Percentiles rank a stretch among this genome's conserved stretches.
Evolutionary conservation across 2,113 vertebrate species (phyloP).

Genomic region (Athene noctua): DNA sequence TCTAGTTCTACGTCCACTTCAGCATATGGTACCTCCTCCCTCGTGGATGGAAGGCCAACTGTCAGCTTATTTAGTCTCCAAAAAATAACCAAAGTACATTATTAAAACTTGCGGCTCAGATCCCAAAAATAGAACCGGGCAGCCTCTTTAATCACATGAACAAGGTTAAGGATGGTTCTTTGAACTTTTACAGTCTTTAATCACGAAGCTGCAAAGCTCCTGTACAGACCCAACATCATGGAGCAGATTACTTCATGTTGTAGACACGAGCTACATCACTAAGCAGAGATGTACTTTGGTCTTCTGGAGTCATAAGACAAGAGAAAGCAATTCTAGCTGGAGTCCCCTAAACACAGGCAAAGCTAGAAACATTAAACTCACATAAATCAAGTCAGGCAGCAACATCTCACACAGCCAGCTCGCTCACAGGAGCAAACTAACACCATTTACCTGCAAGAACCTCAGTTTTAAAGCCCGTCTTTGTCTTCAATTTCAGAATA

Average conservation of each 20-base stretch:
- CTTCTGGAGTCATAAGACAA: neutral
- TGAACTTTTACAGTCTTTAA: conserved; percentile 32
- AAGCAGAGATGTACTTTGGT: neutral
- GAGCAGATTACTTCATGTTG: neutral
- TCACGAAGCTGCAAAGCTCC: conserved; percentile 15
- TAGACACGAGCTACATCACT: neutral
- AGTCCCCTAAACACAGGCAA: neutral
- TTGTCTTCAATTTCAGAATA: neutral
- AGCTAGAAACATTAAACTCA: neutral
- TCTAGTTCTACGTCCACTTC: neutral
- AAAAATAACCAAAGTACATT: neutral
- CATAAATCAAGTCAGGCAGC: neutral
- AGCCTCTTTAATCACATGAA: neutral
- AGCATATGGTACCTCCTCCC: neutral
- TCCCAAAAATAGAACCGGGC: neutral
- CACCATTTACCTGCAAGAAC: neutral
- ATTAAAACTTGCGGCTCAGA: conserved; percentile 3
- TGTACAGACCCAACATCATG: fast-evolving
- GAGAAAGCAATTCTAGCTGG: neutral
- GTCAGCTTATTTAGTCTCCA: neutral
- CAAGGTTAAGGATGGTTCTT: neutral
- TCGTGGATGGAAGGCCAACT: neutral
- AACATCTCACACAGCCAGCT: neutral
- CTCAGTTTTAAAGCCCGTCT: neutral
- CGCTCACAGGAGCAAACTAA: neutral